Percentiles rank a stretch among this genome's conserved stretches.
Evolutionary conservation across 2,888 invertebrate genomes (phyloP).

Genomic region (Unio delphinus): DNA sequence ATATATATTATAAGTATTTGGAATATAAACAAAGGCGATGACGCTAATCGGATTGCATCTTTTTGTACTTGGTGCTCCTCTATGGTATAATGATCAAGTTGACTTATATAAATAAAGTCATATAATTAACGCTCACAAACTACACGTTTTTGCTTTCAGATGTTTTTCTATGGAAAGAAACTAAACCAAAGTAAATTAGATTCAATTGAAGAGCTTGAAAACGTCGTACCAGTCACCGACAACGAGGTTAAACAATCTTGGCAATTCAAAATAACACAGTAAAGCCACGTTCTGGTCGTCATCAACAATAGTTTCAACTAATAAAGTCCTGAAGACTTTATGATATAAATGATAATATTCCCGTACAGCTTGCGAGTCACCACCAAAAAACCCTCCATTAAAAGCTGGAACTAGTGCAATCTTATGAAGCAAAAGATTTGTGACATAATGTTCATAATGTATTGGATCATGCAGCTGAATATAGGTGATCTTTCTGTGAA

Average conservation of each 20-base stretch:
- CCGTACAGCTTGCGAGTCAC: constrained; percentile 9
- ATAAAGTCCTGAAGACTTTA: constrained; percentile 12
- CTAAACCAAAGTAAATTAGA: too few relatives aligned
- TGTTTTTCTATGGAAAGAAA: too few relatives aligned
- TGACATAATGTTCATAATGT: neutral
- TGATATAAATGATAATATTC: constrained; percentile 17
- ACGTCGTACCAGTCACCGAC: constrained; percentile 20
- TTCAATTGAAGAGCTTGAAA: constrained; percentile 16
- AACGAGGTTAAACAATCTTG: constrained; percentile 14
- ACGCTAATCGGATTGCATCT: too few relatives aligned
- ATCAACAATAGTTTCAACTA: constrained; percentile 19
- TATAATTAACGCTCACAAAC: too few relatives aligned
- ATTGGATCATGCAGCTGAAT: constrained; percentile 7
- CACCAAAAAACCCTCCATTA: constrained; percentile 22
- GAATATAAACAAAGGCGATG: too few relatives aligned
- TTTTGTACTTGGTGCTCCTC: too few relatives aligned
- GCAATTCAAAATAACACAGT: constrained; percentile 11
- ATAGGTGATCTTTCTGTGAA: constrained; percentile 7
- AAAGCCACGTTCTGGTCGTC: constrained; percentile 22
- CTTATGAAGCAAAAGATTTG: constrained; percentile 11
- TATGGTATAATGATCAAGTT: too few relatives aligned
- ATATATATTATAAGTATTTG: too few relatives aligned
- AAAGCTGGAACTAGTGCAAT: constrained; percentile 6
- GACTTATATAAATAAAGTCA: too few relatives aligned
- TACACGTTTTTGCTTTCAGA: too few relatives aligned